Evolutionary conservation across 2,797 vertebrate species (phyloP).

Genomic region (Acropternis orthonyx): DNA sequence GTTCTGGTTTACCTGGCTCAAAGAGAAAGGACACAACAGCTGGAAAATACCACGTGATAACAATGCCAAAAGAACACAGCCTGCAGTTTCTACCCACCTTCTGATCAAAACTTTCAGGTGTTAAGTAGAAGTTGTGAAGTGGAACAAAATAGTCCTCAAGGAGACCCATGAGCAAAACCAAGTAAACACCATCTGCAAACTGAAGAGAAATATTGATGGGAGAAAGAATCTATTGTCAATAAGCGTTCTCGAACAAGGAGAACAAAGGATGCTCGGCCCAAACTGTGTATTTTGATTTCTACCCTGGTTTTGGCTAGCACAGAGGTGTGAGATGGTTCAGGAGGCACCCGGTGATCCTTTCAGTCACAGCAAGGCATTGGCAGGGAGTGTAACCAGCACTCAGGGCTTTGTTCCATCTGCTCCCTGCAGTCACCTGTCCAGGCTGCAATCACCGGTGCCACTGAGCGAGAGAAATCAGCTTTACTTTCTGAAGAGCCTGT

Average conservation of each 20-base stretch:
- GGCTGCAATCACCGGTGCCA: neutral
- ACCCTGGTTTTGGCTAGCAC: neutral
- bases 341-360: neutral
- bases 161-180: slow-evolving; percentile 96
- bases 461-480: neutral
- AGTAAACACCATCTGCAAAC: slow-evolving; percentile 98
- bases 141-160: slow-evolving; percentile 96
- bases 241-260: neutral
- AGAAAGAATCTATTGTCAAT: neutral
- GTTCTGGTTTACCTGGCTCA: neutral
- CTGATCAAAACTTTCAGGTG: slow-evolving; percentile 94
- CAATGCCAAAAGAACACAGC: neutral
- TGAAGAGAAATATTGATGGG: slow-evolving; percentile 57
- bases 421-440: neutral
- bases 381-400: neutral
- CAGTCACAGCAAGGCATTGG: neutral
- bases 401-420: neutral
- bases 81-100: slow-evolving; percentile 80
- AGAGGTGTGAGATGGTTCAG: neutral
- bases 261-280: neutral
- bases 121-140: slow-evolving; percentile 94
- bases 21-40: neutral
- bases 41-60: neutral
- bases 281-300: neutral
- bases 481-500: neutral